Evolutionary conservation across 2,888 invertebrate species (phyloP).

Genomic region (Heteromurus nitidus): DNA sequence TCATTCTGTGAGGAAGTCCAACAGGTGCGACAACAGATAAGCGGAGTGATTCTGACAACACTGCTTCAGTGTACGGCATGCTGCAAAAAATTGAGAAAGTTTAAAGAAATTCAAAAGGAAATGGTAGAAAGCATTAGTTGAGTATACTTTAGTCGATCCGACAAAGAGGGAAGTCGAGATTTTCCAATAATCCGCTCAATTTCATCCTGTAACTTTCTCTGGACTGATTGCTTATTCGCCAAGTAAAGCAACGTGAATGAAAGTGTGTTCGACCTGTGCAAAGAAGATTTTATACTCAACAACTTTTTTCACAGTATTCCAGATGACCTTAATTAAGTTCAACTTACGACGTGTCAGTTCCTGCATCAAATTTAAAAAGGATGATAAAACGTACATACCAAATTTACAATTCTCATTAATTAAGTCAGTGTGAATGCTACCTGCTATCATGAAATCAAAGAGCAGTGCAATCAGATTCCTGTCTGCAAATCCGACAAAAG

Average conservation of each 20-base stretch:
- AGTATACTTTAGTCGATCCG: conserved; percentile 17
- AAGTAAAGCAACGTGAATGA: conserved; percentile 56
- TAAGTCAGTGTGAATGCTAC: too few species aligned
- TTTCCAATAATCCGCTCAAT: conserved; percentile 48
- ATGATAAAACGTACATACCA: too few species aligned
- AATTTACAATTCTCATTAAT: too few species aligned
- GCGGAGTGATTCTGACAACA: conserved; percentile 64
- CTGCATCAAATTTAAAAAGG: too few species aligned
- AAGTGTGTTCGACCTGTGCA: conserved; percentile 57
- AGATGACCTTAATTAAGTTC: not conserved
- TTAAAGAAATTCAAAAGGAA: not conserved
- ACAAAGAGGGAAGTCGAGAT: conserved; percentile 33
- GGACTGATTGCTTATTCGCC: conserved; percentile 32
- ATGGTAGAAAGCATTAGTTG: not conserved
- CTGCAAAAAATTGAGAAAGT: conserved; percentile 25
- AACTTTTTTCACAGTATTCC: not conserved
- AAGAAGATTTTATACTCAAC: not conserved
- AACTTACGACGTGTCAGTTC: too few species aligned
- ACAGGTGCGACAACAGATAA: conserved; percentile 54
- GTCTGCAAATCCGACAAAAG: not conserved
- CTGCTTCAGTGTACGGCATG: conserved; percentile 51
- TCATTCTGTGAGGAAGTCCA: conserved; percentile 63
- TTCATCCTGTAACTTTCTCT: conserved; percentile 48
- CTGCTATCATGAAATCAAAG: not conserved
- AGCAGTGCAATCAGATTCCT: not conserved